These are phyloP conservation scores for Belonocnema kinseyi DNA, from an alignment of 1,140 invertebrate genomes.

Conservation along the genomic window DNA sequence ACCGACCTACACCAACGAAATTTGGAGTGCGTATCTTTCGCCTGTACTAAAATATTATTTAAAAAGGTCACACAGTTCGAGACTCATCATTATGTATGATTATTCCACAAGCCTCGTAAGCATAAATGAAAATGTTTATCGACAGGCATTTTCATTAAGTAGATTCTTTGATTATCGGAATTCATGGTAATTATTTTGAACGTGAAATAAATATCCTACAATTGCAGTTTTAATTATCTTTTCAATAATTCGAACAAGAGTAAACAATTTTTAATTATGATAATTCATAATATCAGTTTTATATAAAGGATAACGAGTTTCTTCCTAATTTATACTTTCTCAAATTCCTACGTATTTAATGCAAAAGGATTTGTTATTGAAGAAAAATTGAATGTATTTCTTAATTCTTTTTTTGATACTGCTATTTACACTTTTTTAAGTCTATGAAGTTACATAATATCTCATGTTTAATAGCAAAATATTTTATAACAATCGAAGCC, in stretches of 20 bases:
- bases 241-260: background rate
- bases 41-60: background rate
- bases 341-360: background rate
- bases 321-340: background rate
- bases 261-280: background rate
- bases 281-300: background rate
- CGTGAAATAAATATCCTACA: background rate
- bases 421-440: too few species aligned
- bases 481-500: too few species aligned
- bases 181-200: too few species aligned
- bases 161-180: too few species aligned
- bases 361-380: background rate
- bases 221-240: background rate
- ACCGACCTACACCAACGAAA: constrained; percentile 36
- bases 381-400: background rate
- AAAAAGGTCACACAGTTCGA: background rate
- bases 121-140: too few species aligned
- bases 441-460: too few species aligned
- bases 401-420: too few species aligned
- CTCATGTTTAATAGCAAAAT: too few species aligned
- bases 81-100: background rate
- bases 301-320: too few species aligned
- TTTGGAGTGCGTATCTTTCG: constrained; percentile 30
- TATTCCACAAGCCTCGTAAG: too few species aligned
- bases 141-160: too few species aligned